Conservation (phyloP, 53 echinoderm and acorn worm genomes). For the Pentamera pediparva region DNA sequence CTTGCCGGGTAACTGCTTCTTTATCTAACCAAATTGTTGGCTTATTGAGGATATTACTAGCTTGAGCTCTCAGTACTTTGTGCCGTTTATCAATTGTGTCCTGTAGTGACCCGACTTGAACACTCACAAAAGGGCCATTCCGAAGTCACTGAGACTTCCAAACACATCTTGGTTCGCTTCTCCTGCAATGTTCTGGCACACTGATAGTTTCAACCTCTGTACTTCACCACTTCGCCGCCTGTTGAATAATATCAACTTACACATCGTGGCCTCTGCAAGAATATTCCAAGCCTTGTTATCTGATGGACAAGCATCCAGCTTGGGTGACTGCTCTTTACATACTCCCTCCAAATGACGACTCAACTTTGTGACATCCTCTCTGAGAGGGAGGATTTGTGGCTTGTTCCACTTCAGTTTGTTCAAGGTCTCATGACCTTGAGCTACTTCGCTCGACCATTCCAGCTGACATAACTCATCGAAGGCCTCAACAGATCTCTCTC, state of each 20-base stretch:
- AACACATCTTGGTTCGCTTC: slow-evolving; percentile 2
- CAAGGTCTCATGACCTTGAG: not conserved
- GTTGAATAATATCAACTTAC: slow-evolving; percentile 24
- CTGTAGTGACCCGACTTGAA: not conserved
- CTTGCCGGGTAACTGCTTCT: not conserved
- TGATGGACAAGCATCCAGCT: not conserved
- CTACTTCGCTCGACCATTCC: slow-evolving; percentile 28
- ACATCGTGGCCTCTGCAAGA: not conserved
- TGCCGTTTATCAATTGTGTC: not conserved
- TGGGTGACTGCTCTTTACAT: not conserved
- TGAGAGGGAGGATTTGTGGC: slow-evolving; percentile 8
- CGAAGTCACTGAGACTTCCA: slow-evolving; percentile 12
- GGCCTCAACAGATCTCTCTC: not conserved
- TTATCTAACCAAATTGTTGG: not conserved
- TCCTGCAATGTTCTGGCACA: not conserved
- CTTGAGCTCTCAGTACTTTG: not conserved
- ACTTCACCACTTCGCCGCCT: slow-evolving; percentile 36
- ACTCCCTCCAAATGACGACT: not conserved
- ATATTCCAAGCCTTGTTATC: not conserved
- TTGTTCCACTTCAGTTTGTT: slow-evolving; percentile 22
- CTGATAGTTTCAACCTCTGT: slow-evolving; percentile 15
- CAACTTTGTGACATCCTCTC: not conserved
- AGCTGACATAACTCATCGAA: slow-evolving; percentile 4
- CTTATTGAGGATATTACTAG: not conserved
- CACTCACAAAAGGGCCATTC: too few relatives aligned